Percentiles rank a stretch among this genome's conserved stretches.
These are phyloP conservation scores for Eospalax fontanierii DNA, from an alignment of 2,797 vertebrate species.

Conservation along the genomic window DNA sequence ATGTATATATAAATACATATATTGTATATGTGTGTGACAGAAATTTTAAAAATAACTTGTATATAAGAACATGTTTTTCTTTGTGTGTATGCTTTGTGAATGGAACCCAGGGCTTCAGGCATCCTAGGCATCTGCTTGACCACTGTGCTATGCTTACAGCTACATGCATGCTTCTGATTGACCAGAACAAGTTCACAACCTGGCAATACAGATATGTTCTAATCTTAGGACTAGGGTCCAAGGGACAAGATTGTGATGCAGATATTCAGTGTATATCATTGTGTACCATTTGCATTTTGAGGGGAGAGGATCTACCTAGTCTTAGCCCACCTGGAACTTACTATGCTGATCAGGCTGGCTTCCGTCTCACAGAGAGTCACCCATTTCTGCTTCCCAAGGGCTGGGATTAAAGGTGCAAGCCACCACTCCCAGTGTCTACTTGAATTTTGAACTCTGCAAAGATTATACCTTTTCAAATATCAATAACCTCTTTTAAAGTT, in stretches of 20 bases:
- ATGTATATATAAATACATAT: too few relatives aligned
- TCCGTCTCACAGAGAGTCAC: too few relatives aligned
- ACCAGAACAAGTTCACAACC: neutral
- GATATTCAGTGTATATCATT: neutral
- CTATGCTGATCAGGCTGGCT: too few relatives aligned
- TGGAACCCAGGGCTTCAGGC: neutral
- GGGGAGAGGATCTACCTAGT: too few relatives aligned
- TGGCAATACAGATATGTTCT: neutral
- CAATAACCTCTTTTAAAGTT: neutral
- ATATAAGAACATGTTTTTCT: too few relatives aligned
- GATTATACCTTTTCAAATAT: neutral
- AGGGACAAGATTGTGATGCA: neutral
- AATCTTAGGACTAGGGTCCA: neutral
- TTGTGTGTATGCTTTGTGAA: too few relatives aligned
- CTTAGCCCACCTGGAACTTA: too few relatives aligned
- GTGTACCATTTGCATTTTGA: neutral
- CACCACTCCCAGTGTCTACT: neutral
- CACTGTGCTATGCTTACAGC: neutral
- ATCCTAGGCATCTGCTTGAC: neutral
- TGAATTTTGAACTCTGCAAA: neutral
- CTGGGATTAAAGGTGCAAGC: too few relatives aligned
- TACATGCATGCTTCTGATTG: neutral
- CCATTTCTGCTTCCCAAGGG: too few relatives aligned
- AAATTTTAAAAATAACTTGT: too few relatives aligned
- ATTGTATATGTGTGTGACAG: too few relatives aligned